Evolutionary conservation across 2,888 invertebrate genomes (phyloP).

Genomic region (Lingula anatina): DNA sequence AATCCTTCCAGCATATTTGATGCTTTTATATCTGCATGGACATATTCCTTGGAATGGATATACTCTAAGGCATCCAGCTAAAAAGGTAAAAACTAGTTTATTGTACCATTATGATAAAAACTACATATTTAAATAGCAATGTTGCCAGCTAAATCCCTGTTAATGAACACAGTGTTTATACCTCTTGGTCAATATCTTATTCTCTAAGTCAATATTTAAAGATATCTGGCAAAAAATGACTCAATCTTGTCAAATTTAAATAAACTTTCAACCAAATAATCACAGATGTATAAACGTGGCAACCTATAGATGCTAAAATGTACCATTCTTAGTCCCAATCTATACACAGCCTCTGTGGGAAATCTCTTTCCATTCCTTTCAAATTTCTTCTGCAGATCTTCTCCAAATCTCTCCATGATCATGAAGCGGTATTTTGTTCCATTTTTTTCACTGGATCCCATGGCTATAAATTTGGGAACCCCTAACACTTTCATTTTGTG

Average conservation of each 20-base stretch:
- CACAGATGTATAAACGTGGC: no score
- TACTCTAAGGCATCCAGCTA: conserved; percentile 86
- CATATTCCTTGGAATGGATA: conserved; percentile 85
- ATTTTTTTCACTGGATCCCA: conserved; percentile 76
- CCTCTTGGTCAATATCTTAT: no score
- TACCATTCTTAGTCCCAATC: conserved; percentile 78
- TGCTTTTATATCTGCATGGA: conserved; percentile 98
- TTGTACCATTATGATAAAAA: no score
- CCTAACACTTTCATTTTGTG: conserved; percentile 69
- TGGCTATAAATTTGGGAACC: conserved; percentile 83
- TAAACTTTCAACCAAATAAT: no score
- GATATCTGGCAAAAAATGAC: no score
- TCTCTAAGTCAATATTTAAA: no score
- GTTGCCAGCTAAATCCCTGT: no score
- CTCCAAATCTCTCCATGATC: conserved; percentile 85
- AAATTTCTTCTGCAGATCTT: conserved; percentile 78
- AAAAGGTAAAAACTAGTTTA: no score
- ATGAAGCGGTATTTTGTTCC: conserved; percentile 80
- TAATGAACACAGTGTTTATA: no score
- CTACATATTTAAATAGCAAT: no score
- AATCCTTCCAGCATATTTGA: conserved; percentile 84
- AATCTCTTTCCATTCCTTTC: conserved; percentile 60
- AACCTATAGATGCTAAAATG: no score
- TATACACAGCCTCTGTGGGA: conserved; percentile 72
- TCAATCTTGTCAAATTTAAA: no score